Evolutionary conservation across 2,888 invertebrate genomes (phyloP).

Genomic region (Caenorhabditis imperialis): DNA sequence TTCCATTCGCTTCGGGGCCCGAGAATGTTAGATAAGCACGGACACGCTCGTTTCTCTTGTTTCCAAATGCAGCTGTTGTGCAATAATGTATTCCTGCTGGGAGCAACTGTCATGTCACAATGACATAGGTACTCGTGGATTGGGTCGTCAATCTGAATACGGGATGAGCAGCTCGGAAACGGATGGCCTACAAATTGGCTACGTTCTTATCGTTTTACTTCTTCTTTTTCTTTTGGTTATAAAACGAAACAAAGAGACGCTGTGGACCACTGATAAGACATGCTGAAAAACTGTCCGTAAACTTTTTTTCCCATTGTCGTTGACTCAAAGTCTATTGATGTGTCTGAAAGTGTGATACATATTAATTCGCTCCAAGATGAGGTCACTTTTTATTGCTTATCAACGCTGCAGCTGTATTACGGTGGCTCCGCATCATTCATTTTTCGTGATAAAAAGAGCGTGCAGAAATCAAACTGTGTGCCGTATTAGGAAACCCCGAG

Average conservation of each 20-base stretch:
- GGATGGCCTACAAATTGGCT: constrained; percentile 22
- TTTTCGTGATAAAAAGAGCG: no score
- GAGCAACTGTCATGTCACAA: constrained; percentile 20
- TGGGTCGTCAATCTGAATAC: constrained; percentile 51
- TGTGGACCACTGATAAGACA: constrained; percentile 15
- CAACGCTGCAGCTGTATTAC: no score
- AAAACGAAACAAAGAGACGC: no score
- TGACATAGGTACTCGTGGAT: constrained; percentile 15
- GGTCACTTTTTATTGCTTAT: no score
- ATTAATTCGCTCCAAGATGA: no score
- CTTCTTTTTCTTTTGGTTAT: constrained; percentile 1
- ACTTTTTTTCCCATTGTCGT: no score
- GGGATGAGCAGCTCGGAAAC: not conserved
- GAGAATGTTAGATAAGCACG: not conserved
- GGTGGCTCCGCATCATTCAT: no score
- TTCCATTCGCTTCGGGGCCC: not conserved
- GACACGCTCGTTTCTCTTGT: not conserved
- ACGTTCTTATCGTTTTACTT: not conserved
- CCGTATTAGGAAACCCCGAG: no score
- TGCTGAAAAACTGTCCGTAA: not conserved
- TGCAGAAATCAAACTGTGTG: no score
- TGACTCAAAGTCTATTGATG: no score
- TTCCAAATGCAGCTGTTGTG: constrained; percentile 29
- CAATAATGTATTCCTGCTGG: constrained; percentile 24
- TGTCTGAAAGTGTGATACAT: no score